These are phyloP conservation scores for Drosophila limbata DNA, from an alignment of 2,888 invertebrate genomes.

Conservation along the genomic window DNA sequence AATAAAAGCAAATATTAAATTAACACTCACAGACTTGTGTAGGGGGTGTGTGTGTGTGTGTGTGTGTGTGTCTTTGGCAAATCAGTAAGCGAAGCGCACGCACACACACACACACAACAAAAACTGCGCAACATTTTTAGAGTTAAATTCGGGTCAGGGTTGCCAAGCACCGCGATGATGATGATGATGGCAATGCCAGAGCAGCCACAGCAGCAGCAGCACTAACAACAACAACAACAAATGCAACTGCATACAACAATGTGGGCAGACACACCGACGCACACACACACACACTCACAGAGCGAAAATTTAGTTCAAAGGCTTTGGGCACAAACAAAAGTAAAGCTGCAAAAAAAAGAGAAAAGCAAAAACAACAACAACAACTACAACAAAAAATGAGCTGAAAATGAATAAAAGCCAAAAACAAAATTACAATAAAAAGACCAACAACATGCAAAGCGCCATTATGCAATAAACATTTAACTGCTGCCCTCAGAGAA, in stretches of 20 bases:
- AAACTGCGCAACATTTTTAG: constrained; percentile 59
- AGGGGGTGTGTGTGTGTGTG: background rate
- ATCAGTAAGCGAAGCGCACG: constrained; percentile 41
- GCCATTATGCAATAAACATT: constrained; percentile 57
- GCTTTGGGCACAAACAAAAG: constrained; percentile 61
- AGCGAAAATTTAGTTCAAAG: constrained; percentile 66
- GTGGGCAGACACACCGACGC: constrained; percentile 44
- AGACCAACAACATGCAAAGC: constrained; percentile 33
- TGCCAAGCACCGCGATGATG: constrained; percentile 60
- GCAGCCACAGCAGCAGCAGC: constrained; percentile 34
- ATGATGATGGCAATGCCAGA: constrained; percentile 40
- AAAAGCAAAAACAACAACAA: constrained; percentile 12
- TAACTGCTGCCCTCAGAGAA: constrained; percentile 18
- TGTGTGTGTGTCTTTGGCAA: constrained; percentile 33
- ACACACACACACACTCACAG: constrained; percentile 28
- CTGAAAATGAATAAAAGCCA: constrained; percentile 18
- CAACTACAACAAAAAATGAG: constrained; percentile 1
- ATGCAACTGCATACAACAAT: constrained; percentile 46
- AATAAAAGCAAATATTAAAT: constrained; percentile 61
- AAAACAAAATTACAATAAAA: constrained; percentile 25
- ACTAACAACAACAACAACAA: constrained; percentile 19
- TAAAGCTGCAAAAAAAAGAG: constrained; percentile 20
- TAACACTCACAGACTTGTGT: constrained; percentile 51
- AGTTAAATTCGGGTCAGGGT: constrained; percentile 76
- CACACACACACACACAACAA: constrained; percentile 22